These are phyloP conservation scores for Alethe castanea DNA, from an alignment of 2,113 vertebrate genomes.

Conservation along the genomic window DNA sequence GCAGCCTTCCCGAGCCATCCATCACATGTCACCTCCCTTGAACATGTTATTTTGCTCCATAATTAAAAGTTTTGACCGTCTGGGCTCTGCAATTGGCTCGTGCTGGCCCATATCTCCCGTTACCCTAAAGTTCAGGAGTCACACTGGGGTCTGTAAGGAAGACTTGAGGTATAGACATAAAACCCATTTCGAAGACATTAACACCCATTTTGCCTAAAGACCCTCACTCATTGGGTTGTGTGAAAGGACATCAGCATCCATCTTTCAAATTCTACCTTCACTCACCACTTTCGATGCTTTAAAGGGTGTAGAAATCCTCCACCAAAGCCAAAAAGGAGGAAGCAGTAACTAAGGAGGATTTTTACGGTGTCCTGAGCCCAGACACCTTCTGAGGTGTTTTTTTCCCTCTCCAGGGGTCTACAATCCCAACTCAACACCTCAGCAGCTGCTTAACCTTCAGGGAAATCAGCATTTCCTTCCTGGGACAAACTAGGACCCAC, in stretches of 20 bases:
- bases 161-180: too few relatives aligned
- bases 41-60: not conserved
- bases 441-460: fast-evolving
- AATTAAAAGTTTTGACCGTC: not conserved
- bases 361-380: not conserved
- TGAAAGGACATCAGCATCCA: not conserved
- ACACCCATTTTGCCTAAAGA: not conserved
- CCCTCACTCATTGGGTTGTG: not conserved
- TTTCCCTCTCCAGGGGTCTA: not conserved
- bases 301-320: fast-evolving
- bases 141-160: not conserved
- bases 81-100: not conserved
- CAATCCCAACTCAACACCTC: not conserved
- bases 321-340: not conserved
- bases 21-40: not conserved
- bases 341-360: not conserved
- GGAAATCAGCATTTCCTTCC: not conserved
- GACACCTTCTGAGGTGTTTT: not conserved
- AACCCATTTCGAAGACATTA: not conserved
- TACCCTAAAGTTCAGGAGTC: not conserved
- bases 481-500: not conserved
- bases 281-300: fast-evolving
- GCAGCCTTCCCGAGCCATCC: fast-evolving
- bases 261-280: not conserved
- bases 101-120: fast-evolving